A percentile compares a stretch with the other conserved stretches of the same genome.
These are phyloP conservation scores for Sarcophaga bullata DNA, from an alignment of 1,140 invertebrate species.

Conservation along the genomic window DNA sequence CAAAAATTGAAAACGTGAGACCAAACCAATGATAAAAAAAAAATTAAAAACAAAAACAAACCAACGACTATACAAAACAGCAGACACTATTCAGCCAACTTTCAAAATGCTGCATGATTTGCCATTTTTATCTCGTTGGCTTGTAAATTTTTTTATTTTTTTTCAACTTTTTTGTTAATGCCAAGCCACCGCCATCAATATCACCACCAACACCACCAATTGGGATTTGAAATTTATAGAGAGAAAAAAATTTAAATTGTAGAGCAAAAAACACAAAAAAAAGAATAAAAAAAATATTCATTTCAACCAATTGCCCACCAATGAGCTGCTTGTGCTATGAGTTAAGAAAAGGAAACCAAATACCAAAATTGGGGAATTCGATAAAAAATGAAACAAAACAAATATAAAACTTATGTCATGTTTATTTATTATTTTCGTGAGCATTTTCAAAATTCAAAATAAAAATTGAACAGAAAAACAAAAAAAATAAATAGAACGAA, in stretches of 20 bases:
- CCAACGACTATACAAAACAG: not conserved
- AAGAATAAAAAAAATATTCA: not conserved
- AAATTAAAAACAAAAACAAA: not conserved
- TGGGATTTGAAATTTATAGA: not conserved
- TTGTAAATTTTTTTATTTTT: slow-evolving; percentile 1
- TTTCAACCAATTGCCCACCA: not conserved
- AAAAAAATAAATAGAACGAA: not conserved
- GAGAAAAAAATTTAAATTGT: not conserved
- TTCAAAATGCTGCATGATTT: slow-evolving; percentile 10
- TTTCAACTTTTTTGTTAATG: no score
- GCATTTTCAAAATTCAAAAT: not conserved
- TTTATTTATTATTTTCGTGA: not conserved
- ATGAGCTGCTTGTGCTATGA: not conserved
- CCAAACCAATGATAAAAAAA: not conserved
- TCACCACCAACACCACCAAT: not conserved
- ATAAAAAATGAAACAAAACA: not conserved
- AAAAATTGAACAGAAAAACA: not conserved
- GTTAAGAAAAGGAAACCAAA: slow-evolving; percentile 1
- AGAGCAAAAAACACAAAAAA: not conserved
- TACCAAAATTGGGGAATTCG: not conserved
- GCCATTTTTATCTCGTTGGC: not conserved
- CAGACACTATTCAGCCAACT: not conserved
- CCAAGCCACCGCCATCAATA: not conserved
- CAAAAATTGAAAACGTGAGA: not conserved
- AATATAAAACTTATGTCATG: slow-evolving; percentile 4